phyloP scores from a whole-genome alignment of 92 coral and sea anemone species.

The Phenganax stokvisi region DNA sequence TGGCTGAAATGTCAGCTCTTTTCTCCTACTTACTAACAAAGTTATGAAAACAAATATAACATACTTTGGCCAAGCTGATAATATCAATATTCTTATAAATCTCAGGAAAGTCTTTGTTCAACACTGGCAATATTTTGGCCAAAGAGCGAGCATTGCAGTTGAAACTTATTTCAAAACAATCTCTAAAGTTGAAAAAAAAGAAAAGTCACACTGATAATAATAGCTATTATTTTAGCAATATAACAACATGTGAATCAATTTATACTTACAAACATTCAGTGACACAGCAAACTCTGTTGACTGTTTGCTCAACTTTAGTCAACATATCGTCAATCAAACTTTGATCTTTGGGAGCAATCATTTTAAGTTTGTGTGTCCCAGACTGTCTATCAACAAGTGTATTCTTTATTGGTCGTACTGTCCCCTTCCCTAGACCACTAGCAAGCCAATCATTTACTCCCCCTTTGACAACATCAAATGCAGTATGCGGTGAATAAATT shows the following conservation, averaged over 20 bases:
- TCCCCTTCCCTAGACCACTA: slow-evolving; percentile 67
- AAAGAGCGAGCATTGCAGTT: slow-evolving; percentile 46
- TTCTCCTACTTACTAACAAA: background rate
- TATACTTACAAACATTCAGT: slow-evolving; percentile 14
- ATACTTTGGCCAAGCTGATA: slow-evolving; percentile 57
- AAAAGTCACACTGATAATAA: background rate
- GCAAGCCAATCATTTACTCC: slow-evolving; percentile 99
- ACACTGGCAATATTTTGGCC: slow-evolving; percentile 27
- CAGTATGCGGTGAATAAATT: slow-evolving; percentile 91
- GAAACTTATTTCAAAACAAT: slow-evolving; percentile 9
- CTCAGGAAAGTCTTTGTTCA: slow-evolving; percentile 34
- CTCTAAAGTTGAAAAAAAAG: background rate
- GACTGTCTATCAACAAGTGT: slow-evolving; percentile 36
- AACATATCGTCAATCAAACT: slow-evolving; percentile 26
- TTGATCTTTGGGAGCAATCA: slow-evolving; percentile 36
- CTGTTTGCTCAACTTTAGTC: slow-evolving; percentile 36
- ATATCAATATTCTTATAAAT: slow-evolving; percentile 52
- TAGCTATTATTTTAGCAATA: background rate
- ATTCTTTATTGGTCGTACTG: slow-evolving; percentile 51
- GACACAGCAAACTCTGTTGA: slow-evolving; percentile 39
- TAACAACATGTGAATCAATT: no score
- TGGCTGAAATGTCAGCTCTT: background rate
- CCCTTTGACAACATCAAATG: slow-evolving; percentile 88
- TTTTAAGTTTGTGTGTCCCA: slow-evolving; percentile 30
- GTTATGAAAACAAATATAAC: slow-evolving; percentile 11